A percentile compares a stretch with the other conserved stretches of the same genome.
Conservation (phyloP, 2,113 vertebrate genomes). For the Petromus typicus region DNA sequence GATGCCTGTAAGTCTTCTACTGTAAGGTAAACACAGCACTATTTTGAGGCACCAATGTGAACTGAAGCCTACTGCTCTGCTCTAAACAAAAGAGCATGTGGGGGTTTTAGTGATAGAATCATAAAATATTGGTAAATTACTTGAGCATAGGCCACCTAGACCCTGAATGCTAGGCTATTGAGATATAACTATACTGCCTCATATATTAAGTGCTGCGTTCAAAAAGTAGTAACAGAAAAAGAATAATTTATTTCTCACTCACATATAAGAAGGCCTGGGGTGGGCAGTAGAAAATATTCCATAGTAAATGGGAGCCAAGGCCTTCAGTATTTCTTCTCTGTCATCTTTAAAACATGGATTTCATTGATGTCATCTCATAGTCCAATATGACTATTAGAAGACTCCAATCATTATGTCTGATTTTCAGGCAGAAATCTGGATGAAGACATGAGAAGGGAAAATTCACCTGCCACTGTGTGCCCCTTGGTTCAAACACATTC, state of each 20-base stretch:
- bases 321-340: not conserved
- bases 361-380: not conserved
- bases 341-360: not conserved
- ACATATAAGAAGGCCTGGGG: not conserved
- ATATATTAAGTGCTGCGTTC: not conserved
- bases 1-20: not conserved
- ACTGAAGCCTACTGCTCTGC: not conserved
- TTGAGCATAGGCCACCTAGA: not conserved
- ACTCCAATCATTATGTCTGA: not conserved
- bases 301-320: not conserved
- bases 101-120: conserved; percentile 13
- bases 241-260: conserved; percentile 4
- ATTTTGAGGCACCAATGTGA: not conserved
- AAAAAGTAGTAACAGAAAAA: not conserved
- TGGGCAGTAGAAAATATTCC: not conserved
- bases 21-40: not conserved
- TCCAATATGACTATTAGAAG: not conserved
- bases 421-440: not conserved
- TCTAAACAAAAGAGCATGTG: not conserved
- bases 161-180: not conserved
- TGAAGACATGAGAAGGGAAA: not conserved
- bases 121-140: not conserved
- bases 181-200: not conserved
- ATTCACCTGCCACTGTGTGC: not conserved
- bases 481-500: not conserved